Conservation (phyloP, 2,797 vertebrate genomes). For the Etheostoma perlongum region DNA sequence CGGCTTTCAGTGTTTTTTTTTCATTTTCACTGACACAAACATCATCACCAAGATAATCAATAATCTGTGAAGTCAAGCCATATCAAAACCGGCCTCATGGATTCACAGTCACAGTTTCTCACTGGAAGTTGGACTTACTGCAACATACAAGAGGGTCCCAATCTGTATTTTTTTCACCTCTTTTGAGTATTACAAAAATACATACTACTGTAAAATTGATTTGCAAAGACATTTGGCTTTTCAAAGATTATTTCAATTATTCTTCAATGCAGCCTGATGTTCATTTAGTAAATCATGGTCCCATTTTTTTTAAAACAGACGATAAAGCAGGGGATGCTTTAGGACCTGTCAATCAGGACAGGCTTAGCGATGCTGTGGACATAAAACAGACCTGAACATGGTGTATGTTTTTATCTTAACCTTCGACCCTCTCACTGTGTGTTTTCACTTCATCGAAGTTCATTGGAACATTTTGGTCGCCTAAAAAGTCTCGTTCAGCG, state of each 20-base stretch:
- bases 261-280: too few relatives aligned
- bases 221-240: conserved; percentile 5
- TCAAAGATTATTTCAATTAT: not conserved
- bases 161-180: conserved; percentile 2
- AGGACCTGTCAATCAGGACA: too few relatives aligned
- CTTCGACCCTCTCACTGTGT: too few relatives aligned
- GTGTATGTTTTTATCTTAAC: too few relatives aligned
- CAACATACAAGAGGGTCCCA: not conserved
- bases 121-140: not conserved
- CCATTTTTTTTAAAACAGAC: too few relatives aligned
- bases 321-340: too few relatives aligned
- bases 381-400: too few relatives aligned
- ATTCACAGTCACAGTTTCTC: conserved; percentile 33
- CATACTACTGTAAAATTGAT: not conserved
- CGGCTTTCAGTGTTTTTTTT: conserved; percentile 27
- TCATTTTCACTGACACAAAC: conserved; percentile 53
- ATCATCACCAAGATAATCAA: conserved; percentile 47
- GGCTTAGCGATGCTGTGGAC: too few relatives aligned
- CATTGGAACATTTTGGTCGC: too few relatives aligned
- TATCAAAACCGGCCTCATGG: conserved; percentile 37
- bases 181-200: conserved; percentile 23
- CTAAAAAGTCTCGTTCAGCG: too few relatives aligned
- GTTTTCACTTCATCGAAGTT: too few relatives aligned
- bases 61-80: conserved; percentile 52
- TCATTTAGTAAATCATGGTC: too few relatives aligned